Evolutionary conservation across 2,888 invertebrate genomes (phyloP), one percentile per base, ranked within the genome.

Genomic region (Ornithoptera alexandrae): DNA sequence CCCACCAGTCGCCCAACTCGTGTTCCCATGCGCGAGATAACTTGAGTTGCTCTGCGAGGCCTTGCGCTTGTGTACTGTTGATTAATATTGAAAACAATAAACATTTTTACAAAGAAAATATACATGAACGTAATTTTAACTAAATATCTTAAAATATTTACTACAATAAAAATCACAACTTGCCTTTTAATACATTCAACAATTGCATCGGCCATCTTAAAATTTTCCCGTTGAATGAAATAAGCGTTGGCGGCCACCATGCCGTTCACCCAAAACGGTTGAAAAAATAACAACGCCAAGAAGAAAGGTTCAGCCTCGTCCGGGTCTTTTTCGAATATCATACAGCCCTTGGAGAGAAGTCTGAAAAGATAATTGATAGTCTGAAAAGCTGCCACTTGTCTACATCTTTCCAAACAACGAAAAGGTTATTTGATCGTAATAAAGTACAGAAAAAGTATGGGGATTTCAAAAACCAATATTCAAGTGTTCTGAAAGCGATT

Each of bases 1-100:
- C 89, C 91, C 91, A 92, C 91, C 92, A 92, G 75, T 92, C 92
- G 0, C 92, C 92, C 0, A 92, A 83, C 74, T 92, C 92, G 0
- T 74, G 72, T 60, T 84, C 87, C 92, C 92, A 92, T 0, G 71
- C 61, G 0, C 87, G 82, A 0, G 80, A 76, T 17, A 74, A 75
- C 0, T 67, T 74, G 30, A 78, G 57, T 20, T 80, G 78, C 24
- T 77, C 73, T n/a, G 72, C 36, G 8, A 77, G 42, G 0, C 76
- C 76, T 46, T 76, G 74, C 10, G 71, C 65, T 46, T 71, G 71
- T 6, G 72, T 77, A 67, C 81, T 81, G 30, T 24, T 15, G 1
- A 15, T 58, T 46, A 1, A 46, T 58, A 24, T 22, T 58, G 10
- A 22, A 58, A 58, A 56, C n/a, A 30, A 30, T 30, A 30, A 30